Evolutionary conservation across 1,140 invertebrate genomes (phyloP), one percentile per base, ranked within the genome.

Genomic region (Meloidogyne floridensis): DNA sequence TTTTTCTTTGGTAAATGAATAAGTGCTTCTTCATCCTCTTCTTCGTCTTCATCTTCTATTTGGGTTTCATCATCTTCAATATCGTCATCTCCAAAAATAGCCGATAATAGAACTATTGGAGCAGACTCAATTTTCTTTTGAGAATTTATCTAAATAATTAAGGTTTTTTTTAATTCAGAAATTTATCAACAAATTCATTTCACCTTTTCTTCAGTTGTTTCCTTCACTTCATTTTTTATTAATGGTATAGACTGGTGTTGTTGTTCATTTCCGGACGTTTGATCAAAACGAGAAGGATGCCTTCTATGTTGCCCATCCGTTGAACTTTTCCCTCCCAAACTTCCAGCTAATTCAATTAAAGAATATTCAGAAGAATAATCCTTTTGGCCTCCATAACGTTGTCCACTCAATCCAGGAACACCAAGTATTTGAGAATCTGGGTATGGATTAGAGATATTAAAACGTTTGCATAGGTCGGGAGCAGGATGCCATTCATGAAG

Each of bases 371-470:
- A 69, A 15, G 77, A 79, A 51, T 79, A 79, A 72, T 79, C 20
- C 8, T 47, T 79, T 42, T 79, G 77, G 9, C 15, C 51, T n/a
- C 13, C 70, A 47, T 47, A 53, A 15, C 69, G 69, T 32, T 42
- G 76, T 56, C 86, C 81, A 53, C 69, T 56, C 43, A 85, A 65
- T 15, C 86, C 84, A 11, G 70, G 72, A 7, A 76, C 69, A 47
- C 84, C 84, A 59, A 87, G 80, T 47, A 81, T 43, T 43, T 65
- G 32, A n/a, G 84, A 85, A 20, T 92, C 92, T 81, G 93, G 92
- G 87, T 93, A 93, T 0, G 96, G 95, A 91, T 97, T 94, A 0
- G 95, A 94, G 10, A 99, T 93, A 90, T 99, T 98, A 88, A 98
- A 98, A 69, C 96, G 92, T 88, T 95, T 95, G 88, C 95, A 98